Base-by-base conservation (phyloP, 2,797 vertebrate species). In the Poeciliopsis presidionis region DNA sequence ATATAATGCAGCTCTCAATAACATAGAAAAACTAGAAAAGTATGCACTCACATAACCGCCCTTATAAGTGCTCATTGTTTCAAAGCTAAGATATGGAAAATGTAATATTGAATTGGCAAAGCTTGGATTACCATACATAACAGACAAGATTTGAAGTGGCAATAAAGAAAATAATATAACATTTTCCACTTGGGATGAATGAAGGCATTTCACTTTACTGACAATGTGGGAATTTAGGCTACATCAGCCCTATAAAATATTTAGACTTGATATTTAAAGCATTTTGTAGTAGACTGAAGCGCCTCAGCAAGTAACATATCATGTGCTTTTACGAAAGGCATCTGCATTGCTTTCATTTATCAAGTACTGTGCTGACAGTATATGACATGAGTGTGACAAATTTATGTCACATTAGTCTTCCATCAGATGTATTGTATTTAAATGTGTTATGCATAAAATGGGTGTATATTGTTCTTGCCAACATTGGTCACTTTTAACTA, bases 111-210 rank as follows among this genome's bases (percentile, higher is more conserved):
- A 11, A 67, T 1, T 22, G 7, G 30, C 30, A 63, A 36, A 61
- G 14, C 61, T 39, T 39, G 9, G 65, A 25, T 69, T 20, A 41
- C 12, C 39, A 41, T n/a, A n/a, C 13, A 69, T 43, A 69, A 25
- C 22, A n/a, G 20, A 43, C 11, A 14, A 14, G 12, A 11, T 69
- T 43, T 69, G 20, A 69, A 43, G 22, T 69, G 45, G 65, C 3
- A 25, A 41, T 11, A 22, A 41, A 43, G 4, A 43, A 69, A 69
- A 69, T 41, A 20, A 3, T 12, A 25, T 69, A 43, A 69, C 22
- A 25, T 43, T 69, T 9, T 69, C 22, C 61, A 22, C 33, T 69
- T 69, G 65, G 65, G 36, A 69, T 69, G 39, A 69, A 69, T 69
- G 36, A 43, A 41, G 22, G 11, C 65, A 69, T 69, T 69, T 43